Conservation (phyloP, 1,140 invertebrate genomes). For the Diuraphis noxia region DNA sequence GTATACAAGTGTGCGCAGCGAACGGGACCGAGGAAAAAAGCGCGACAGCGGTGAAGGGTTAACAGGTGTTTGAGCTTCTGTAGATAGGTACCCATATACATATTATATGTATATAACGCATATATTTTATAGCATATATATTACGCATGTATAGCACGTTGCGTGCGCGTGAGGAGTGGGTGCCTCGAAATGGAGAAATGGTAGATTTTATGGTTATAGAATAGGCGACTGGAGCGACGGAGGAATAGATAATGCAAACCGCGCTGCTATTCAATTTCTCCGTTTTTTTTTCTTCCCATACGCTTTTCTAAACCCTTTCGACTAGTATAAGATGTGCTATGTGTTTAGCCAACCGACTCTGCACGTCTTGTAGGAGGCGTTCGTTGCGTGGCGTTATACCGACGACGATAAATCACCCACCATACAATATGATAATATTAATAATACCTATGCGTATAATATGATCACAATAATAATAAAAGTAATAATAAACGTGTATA, state of each 20-base stretch:
- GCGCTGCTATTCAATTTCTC: background rate
- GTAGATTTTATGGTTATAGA: background rate
- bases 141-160: background rate
- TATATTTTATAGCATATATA: no score
- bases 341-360: background rate
- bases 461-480: no score
- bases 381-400: background rate
- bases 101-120: no score
- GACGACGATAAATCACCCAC: background rate
- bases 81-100: background rate
- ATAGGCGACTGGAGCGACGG: background rate
- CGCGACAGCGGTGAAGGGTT: background rate
- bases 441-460: background rate
- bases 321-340: background rate
- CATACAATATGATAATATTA: background rate
- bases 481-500: background rate
- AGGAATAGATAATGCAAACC: background rate
- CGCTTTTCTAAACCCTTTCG: background rate
- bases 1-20: background rate
- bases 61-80: slow-evolving; percentile 19
- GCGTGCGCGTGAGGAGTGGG: background rate
- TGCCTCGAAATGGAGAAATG: background rate
- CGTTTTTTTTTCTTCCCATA: background rate
- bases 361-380: background rate
- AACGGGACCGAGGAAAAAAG: background rate